phyloP scores from a whole-genome alignment of 2,797 vertebrate genomes.

The Poeciliopsis presidionis region DNA sequence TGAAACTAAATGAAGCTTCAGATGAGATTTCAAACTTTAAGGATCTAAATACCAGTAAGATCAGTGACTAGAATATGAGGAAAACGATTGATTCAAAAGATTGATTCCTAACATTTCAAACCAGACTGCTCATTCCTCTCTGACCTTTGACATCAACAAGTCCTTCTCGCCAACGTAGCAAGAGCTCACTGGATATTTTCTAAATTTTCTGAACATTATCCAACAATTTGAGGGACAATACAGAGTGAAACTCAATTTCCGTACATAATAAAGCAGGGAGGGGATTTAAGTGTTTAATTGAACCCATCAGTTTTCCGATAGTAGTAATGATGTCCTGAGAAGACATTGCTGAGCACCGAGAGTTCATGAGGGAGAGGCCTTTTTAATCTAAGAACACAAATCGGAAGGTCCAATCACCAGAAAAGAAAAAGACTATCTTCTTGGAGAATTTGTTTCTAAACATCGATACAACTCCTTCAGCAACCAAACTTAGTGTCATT shows the following conservation, averaged over 20 bases:
- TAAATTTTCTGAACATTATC: not conserved
- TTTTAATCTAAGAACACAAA: not conserved
- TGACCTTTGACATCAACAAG: not conserved
- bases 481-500: not conserved
- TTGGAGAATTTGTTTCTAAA: not conserved
- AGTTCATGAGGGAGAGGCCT: not conserved
- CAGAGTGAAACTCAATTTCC: not conserved
- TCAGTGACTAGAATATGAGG: not conserved
- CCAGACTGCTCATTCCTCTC: not conserved
- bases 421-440: not conserved
- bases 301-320: not conserved
- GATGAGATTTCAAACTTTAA: not conserved
- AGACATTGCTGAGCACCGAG: not conserved
- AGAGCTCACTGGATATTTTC: not conserved
- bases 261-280: not conserved
- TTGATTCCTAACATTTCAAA: not conserved
- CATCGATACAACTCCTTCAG: not conserved
- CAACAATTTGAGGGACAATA: not conserved
- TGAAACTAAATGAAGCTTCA: not conserved
- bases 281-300: not conserved
- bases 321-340: not conserved
- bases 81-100: not conserved
- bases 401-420: not conserved
- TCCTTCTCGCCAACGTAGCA: not conserved
- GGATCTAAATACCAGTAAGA: not conserved